Evolutionary conservation across 2,797 vertebrate species (phyloP).

Genomic region (Harpagifer antarcticus): DNA sequence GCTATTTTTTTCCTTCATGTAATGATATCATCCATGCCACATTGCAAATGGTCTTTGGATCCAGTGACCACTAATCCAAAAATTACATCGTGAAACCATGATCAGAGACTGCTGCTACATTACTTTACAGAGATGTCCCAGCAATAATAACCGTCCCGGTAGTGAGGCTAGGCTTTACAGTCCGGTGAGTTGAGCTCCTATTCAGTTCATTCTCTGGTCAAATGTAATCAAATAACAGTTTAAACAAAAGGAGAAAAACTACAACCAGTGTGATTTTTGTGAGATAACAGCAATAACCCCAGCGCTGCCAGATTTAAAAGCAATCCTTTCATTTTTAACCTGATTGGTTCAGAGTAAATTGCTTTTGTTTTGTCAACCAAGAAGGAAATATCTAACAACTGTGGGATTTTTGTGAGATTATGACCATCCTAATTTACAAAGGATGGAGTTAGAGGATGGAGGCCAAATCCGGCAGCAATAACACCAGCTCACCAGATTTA

Average conservation of each 20-base stretch:
- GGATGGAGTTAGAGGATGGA: too few relatives aligned
- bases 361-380: too few relatives aligned
- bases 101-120: conserved; percentile 56
- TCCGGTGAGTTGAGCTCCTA: neutral
- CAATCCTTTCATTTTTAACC: too few relatives aligned
- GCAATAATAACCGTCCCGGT: conserved; percentile 36
- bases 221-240: conserved; percentile 19
- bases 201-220: conserved; percentile 11
- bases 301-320: too few relatives aligned
- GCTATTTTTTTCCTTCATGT: conserved; percentile 57
- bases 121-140: conserved; percentile 47
- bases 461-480: too few relatives aligned
- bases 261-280: too few relatives aligned
- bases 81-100: conserved; percentile 64
- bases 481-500: too few relatives aligned
- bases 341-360: too few relatives aligned
- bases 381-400: too few relatives aligned
- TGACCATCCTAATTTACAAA: too few relatives aligned
- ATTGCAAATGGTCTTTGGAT: conserved; percentile 59
- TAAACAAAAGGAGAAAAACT: neutral
- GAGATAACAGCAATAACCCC: too few relatives aligned
- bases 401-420: too few relatives aligned
- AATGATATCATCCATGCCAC: conserved; percentile 61
- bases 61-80: conserved; percentile 61
- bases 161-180: conserved; percentile 2